phyloP scores from a whole-genome alignment of 2,888 invertebrate species.

The Heliothis peltigera region DNA sequence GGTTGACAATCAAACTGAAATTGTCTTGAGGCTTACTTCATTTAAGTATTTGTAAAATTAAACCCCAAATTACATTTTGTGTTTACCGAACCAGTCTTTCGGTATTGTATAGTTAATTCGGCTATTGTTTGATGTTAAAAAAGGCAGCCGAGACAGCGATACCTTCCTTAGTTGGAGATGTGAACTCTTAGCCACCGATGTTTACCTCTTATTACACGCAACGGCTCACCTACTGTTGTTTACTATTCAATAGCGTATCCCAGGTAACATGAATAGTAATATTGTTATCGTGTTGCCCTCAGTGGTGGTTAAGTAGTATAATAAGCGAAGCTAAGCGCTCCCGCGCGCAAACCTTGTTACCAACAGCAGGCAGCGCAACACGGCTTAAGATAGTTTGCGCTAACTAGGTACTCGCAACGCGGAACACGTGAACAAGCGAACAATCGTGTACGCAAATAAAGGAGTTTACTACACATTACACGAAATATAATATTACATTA shows the following conservation, averaged over 20 bases:
- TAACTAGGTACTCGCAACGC: slow-evolving; percentile 28
- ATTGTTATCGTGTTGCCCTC: neutral
- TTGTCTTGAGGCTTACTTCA: neutral
- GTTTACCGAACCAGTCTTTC: too few relatives aligned
- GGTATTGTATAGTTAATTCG: too few relatives aligned
- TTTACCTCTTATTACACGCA: neutral
- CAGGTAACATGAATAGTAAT: neutral
- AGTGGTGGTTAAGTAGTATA: slow-evolving; percentile 4
- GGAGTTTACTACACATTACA: neutral
- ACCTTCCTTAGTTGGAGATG: too few relatives aligned
- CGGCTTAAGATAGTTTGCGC: slow-evolving; percentile 42
- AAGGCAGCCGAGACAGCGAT: too few relatives aligned
- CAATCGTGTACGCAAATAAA: neutral
- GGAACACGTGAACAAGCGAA: slow-evolving; percentile 32
- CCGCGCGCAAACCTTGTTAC: slow-evolving; percentile 35
- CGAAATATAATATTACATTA: neutral
- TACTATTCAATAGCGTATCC: slow-evolving; percentile 1
- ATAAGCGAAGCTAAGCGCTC: slow-evolving; percentile 10
- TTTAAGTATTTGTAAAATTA: too few relatives aligned
- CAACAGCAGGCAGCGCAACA: slow-evolving; percentile 26
- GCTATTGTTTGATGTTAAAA: too few relatives aligned
- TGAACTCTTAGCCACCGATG: neutral
- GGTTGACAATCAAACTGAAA: slow-evolving; percentile 2
- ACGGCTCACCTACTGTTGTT: neutral
- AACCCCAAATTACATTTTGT: too few relatives aligned